Percentiles rank a stretch among this genome's conserved stretches.
Evolutionary conservation across 2,797 vertebrate genomes (phyloP).

Genomic region (Ambastaia sidthimunki): DNA sequence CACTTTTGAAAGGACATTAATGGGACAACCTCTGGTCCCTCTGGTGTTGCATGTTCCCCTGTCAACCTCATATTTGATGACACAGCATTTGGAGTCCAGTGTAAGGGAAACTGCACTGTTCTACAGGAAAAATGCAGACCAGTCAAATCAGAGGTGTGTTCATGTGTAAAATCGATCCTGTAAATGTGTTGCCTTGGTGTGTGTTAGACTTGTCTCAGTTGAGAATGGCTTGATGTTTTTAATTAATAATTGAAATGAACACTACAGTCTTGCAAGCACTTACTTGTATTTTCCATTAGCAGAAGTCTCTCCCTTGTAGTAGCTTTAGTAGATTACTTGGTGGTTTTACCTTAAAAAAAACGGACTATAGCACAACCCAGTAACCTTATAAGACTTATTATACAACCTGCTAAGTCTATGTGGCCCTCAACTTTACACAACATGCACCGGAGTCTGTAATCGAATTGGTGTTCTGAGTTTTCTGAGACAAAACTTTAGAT

Average conservation of each 20-base stretch:
- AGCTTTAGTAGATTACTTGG: neutral
- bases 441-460: neutral
- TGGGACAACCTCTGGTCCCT: conserved; percentile 38
- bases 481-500: too few species aligned
- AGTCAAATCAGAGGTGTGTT: conserved; percentile 28
- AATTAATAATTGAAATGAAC: neutral
- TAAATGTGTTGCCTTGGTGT: neutral
- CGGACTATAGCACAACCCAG: neutral
- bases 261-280: neutral
- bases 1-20: conserved; percentile 44
- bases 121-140: conserved; percentile 7
- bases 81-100: conserved; percentile 14
- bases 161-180: neutral
- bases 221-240: neutral
- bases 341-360: neutral
- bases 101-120: conserved; percentile 7
- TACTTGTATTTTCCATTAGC: neutral
- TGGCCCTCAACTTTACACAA: neutral
- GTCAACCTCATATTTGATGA: conserved; percentile 32
- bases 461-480: neutral
- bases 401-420: neutral
- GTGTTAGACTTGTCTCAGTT: neutral
- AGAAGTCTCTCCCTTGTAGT: neutral
- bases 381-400: neutral
- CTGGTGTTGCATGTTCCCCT: conserved; percentile 33